phyloP scores from a whole-genome alignment of 1,140 invertebrate genomes.

The Chelonus insularis region DNA sequence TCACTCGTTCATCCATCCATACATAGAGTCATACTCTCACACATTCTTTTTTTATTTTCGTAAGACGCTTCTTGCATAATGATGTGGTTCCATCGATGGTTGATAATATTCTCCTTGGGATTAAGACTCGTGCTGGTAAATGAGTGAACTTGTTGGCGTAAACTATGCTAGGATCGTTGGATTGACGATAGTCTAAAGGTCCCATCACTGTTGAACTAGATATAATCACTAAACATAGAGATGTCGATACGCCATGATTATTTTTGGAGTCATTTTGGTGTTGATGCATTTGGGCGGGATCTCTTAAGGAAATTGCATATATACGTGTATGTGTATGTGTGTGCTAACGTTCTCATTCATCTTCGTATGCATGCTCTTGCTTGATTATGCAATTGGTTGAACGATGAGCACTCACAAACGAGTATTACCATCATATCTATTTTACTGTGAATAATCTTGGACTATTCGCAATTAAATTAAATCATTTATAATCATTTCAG shows the following conservation, averaged over 20 bases:
- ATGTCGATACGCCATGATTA: neutral
- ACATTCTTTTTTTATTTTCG: neutral
- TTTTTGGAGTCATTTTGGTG: slow-evolving; percentile 1
- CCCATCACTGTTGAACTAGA: slow-evolving; percentile 9
- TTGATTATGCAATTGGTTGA: neutral
- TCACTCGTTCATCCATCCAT: neutral
- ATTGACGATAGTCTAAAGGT: slow-evolving; percentile 3
- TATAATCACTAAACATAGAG: slow-evolving; percentile 10
- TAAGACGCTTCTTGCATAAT: slow-evolving; percentile 7
- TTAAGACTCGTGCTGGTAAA: slow-evolving; percentile 5
- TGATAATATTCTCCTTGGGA: neutral
- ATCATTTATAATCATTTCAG: neutral
- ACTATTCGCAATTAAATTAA: neutral
- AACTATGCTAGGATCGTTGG: neutral
- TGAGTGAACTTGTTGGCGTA: slow-evolving; percentile 1
- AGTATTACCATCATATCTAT: neutral
- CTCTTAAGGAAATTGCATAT: neutral
- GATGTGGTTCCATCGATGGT: neutral
- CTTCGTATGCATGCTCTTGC: neutral
- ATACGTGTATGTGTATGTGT: neutral
- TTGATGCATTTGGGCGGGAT: slow-evolving; percentile 2
- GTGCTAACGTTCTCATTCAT: neutral
- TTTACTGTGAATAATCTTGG: neutral
- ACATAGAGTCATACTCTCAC: neutral
- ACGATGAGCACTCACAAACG: slow-evolving; percentile 3